Evolutionary conservation across 2,888 invertebrate species (phyloP), one percentile per base, ranked within the genome.

Genomic region (Epirrita christyi): DNA sequence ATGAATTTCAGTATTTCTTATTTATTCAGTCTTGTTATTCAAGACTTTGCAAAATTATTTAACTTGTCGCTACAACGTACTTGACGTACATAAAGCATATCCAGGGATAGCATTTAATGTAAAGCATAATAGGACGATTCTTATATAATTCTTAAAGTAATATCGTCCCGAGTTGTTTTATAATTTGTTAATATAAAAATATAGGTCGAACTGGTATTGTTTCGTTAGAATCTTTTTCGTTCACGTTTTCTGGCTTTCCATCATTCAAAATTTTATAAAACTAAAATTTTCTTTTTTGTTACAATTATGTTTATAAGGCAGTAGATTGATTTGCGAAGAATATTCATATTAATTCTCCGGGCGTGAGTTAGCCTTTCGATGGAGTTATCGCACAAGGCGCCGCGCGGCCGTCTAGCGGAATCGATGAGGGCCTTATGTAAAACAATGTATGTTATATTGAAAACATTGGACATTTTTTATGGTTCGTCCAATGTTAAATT

Each of bases 91-190:
- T 60, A 61, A 49, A 56, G 56, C 47, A 66, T 54, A 29, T 13
- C 21, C 10, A 37, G 43, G 67, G 70, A 67, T 50, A 83, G 86
- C 88, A 89, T 88, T 89, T 74, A 85, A 84, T 63, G 59, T 58
- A 72, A 75, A 85, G 75, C 84, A 75, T 67, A 65, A 71, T 80
- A 78, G 91, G 91, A 89, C 91, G 91, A 91, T 91, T 86, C 83
- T 90, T 87, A 91, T 91, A 92, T 92, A 91, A 92, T 92, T 92
- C 91, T 92, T 91, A 91, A 86, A 89, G 88, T 88, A 84, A 90
- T 83, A 89, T 92, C 92, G 92, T 92, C 92, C 91, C 75, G 73
- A 86, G 79, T 86, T 83, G 83, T 88, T 88, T 86, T 81, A 83
- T 84, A 79, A 88, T 87, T 89, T 86, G 89, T 91, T 91, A 83